Evolutionary conservation across 2,113 vertebrate genomes (phyloP).

Genomic region (Neogale vison): DNA sequence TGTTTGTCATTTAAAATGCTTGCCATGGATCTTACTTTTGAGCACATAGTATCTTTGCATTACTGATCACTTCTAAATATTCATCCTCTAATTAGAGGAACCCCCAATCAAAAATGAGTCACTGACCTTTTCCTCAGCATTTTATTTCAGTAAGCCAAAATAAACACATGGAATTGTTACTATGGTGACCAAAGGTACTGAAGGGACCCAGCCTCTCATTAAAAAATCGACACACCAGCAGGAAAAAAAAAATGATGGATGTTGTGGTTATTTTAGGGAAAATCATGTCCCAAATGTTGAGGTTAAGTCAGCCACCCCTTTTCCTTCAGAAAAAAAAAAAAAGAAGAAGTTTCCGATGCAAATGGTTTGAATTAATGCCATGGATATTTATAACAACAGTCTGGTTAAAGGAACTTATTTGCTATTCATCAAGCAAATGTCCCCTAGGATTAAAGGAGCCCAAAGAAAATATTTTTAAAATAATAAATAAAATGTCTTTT

Average conservation of each 20-base stretch:
- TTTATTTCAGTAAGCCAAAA: slow-evolving; percentile 67
- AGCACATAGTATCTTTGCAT: slow-evolving; percentile 52
- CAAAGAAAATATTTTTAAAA: slow-evolving; percentile 80
- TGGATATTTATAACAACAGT: slow-evolving; percentile 69
- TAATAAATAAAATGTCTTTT: slow-evolving; percentile 68
- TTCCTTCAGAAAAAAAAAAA: slow-evolving; percentile 3
- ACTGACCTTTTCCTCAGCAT: slow-evolving; percentile 60
- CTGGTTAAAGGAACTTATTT: slow-evolving; percentile 62
- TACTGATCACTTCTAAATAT: slow-evolving; percentile 67
- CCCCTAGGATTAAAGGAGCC: slow-evolving; percentile 61
- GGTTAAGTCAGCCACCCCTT: slow-evolving; percentile 57
- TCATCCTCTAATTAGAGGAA: slow-evolving; percentile 73
- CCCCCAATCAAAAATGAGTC: slow-evolving; percentile 78
- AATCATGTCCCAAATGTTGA: slow-evolving; percentile 59
- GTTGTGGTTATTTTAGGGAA: slow-evolving; percentile 69
- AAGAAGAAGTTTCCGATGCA: slow-evolving; percentile 29
- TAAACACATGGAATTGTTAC: slow-evolving; percentile 64
- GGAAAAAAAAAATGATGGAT: slow-evolving; percentile 69
- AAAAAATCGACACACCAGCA: slow-evolving; percentile 75
- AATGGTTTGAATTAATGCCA: slow-evolving; percentile 70
- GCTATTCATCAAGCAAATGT: slow-evolving; percentile 72
- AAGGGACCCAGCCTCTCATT: slow-evolving; percentile 58
- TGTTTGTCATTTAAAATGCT: slow-evolving; percentile 72
- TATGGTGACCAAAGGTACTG: slow-evolving; percentile 65
- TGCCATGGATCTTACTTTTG: slow-evolving; percentile 43